Evolutionary conservation across 2,797 vertebrate genomes (phyloP).

Genomic region (Chloroceryle amazona): DNA sequence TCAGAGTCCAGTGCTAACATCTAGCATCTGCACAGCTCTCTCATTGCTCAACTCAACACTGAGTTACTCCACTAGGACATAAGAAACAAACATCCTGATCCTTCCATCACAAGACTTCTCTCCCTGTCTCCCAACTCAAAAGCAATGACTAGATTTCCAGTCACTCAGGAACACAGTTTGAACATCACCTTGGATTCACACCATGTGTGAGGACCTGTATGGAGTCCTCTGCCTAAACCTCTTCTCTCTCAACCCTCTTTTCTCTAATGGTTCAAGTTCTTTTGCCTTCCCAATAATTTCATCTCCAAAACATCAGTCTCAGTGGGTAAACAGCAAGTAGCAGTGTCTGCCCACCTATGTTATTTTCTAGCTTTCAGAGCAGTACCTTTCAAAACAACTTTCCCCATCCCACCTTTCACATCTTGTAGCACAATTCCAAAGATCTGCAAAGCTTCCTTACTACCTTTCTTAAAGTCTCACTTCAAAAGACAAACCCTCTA

Average conservation of each 20-base stretch:
- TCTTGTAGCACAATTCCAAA: neutral
- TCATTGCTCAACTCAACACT: neutral
- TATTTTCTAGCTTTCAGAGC: neutral
- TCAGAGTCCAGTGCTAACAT: neutral
- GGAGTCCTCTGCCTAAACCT: neutral
- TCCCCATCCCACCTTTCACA: neutral
- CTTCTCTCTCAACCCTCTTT: neutral
- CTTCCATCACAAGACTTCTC: neutral
- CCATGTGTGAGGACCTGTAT: neutral
- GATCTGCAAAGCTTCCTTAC: neutral
- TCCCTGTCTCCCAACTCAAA: neutral
- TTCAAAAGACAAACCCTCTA: neutral
- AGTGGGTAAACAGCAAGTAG: neutral
- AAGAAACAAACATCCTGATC: neutral
- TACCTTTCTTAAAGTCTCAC: neutral
- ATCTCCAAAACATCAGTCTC: neutral
- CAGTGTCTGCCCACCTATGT: fast-evolving
- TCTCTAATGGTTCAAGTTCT: neutral
- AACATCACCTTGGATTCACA: neutral
- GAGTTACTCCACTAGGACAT: neutral
- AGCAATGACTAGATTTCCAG: neutral
- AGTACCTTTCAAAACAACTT: neutral
- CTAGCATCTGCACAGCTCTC: neutral
- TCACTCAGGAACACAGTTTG: neutral
- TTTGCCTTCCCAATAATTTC: neutral